phyloP scores from a whole-genome alignment of 35 echinoderm and acorn worm genomes.

The Apostichopus japonicus region DNA sequence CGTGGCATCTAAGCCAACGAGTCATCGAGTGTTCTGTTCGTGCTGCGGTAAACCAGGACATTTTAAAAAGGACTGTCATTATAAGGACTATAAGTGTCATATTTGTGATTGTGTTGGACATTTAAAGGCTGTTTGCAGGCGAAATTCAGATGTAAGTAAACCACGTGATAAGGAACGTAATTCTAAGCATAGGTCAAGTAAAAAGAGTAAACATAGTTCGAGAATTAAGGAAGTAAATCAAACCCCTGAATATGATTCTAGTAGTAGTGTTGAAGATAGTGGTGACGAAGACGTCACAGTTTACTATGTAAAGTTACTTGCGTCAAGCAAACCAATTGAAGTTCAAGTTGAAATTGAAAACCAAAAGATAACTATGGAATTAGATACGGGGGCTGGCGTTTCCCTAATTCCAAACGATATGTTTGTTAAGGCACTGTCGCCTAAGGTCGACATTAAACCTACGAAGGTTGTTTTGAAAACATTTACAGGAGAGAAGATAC shows the following conservation, averaged over 20 bases:
- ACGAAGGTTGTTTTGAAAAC: constrained; percentile 33
- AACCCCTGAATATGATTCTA: neutral
- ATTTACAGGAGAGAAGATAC: constrained; percentile 22
- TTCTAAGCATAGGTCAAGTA: neutral
- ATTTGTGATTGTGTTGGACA: neutral
- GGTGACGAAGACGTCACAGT: constrained; percentile 32
- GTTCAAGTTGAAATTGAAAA: constrained; percentile 7
- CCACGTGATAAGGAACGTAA: too few relatives aligned
- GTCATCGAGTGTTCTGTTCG: constrained; percentile 4
- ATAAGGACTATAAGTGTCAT: neutral
- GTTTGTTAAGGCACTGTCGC: neutral
- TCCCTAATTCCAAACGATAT: constrained; percentile 37
- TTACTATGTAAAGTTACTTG: constrained; percentile 27
- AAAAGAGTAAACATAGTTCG: constrained; percentile 32
- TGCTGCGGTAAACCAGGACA: constrained; percentile 41
- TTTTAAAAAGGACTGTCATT: constrained; percentile 6
- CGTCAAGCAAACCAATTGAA: constrained; percentile 44
- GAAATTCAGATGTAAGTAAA: neutral
- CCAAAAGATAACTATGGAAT: neutral
- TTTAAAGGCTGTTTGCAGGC: neutral
- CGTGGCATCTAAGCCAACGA: neutral
- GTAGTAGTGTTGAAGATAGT: neutral
- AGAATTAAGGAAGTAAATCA: constrained; percentile 11
- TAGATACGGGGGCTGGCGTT: constrained; percentile 5
- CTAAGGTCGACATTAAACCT: neutral